phyloP scores from a whole-genome alignment of 2,113 vertebrate genomes.

The Dromiciops gliroides region DNA sequence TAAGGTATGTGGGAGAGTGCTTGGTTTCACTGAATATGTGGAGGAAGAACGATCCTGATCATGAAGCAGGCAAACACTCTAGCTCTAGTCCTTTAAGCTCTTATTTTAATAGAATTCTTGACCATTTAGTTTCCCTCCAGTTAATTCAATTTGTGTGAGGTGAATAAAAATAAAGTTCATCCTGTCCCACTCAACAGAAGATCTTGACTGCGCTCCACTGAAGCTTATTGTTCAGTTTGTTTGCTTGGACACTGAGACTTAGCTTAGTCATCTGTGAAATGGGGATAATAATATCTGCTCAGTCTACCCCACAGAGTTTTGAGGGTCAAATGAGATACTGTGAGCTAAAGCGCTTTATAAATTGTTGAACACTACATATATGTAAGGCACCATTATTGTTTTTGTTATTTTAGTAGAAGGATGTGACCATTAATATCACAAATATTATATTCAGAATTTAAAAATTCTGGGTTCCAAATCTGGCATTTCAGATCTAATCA shows the following conservation, averaged over 20 bases:
- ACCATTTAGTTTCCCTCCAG: neutral
- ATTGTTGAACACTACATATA: neutral
- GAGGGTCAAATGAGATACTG: neutral
- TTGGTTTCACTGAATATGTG: neutral
- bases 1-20: neutral
- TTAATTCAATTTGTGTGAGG: neutral
- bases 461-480: neutral
- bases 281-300: neutral
- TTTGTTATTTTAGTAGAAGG: neutral
- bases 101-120: constrained; percentile 14
- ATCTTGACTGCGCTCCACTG: neutral
- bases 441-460: neutral
- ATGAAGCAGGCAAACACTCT: constrained; percentile 31
- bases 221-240: neutral
- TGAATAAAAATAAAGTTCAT: neutral
- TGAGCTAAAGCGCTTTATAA: neutral
- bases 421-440: neutral
- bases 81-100: constrained; percentile 8
- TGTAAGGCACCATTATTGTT: neutral
- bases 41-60: constrained; percentile 2
- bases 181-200: neutral
- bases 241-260: neutral
- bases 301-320: neutral
- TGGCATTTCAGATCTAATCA: neutral
- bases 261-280: neutral